Percentiles rank a stretch among this genome's conserved stretches.
Conservation (phyloP, 2,797 vertebrate genomes). For the Carapus acus region DNA sequence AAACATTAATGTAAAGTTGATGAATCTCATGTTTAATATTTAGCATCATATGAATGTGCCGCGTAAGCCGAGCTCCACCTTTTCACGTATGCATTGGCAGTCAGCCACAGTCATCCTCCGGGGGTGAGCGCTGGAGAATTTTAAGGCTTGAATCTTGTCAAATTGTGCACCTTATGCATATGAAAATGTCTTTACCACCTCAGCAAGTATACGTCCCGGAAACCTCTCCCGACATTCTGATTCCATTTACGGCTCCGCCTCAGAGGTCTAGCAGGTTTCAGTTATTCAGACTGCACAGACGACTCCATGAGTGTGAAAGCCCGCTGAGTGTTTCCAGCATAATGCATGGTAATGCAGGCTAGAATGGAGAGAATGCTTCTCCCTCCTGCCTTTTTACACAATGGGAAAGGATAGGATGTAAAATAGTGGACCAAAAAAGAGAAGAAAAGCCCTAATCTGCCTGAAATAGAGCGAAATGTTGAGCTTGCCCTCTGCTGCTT, state of each 20-base stretch:
- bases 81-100: too few relatives aligned
- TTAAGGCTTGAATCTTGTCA: background rate
- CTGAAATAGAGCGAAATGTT: too few relatives aligned
- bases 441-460: constrained; percentile 16
- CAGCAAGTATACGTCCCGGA: background rate
- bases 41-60: too few relatives aligned
- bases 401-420: constrained; percentile 1
- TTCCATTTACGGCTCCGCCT: constrained; percentile 8
- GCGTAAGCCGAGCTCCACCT: too few relatives aligned
- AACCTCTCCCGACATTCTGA: background rate
- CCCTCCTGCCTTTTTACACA: constrained; percentile 12
- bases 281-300: constrained; percentile 3
- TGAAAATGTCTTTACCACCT: constrained; percentile 1
- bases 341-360: constrained; percentile 27
- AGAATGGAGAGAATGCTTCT: constrained; percentile 9
- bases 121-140: too few relatives aligned
- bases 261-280: constrained; percentile 12
- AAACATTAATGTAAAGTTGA: too few relatives aligned
- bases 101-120: too few relatives aligned
- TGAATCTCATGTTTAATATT: too few relatives aligned
- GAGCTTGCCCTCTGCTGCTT: too few relatives aligned
- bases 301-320: constrained; percentile 29
- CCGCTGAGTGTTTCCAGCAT: constrained; percentile 9
- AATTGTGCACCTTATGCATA: background rate
- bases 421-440: background rate